A percentile compares a stretch with the other conserved stretches of the same genome.
Conservation (phyloP, 2,797 vertebrate species). For the Darevskia mixta region DNA sequence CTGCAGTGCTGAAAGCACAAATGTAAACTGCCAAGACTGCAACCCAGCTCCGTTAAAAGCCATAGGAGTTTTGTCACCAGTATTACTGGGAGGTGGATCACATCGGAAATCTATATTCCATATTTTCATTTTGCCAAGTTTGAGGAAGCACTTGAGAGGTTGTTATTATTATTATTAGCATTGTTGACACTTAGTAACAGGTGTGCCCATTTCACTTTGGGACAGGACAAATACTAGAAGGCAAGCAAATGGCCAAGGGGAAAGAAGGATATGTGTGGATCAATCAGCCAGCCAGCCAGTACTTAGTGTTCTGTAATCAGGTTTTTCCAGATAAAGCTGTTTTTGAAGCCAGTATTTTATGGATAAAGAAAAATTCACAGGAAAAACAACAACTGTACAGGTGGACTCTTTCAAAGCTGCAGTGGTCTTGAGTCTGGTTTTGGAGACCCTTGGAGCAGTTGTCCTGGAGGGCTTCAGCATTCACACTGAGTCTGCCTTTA, state of each 20-base stretch:
- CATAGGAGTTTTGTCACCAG: background rate
- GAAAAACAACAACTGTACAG: background rate
- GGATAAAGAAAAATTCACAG: background rate
- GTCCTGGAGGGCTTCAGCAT: no score
- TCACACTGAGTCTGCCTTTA: no score
- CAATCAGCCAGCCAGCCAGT: background rate
- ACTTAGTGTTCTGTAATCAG: conserved; percentile 31
- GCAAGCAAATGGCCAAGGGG: conserved; percentile 3
- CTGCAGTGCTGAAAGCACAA: conserved; percentile 22
- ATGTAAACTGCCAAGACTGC: background rate
- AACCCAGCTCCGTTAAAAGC: conserved; percentile 4
- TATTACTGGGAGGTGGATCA: background rate
- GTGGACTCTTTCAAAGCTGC: background rate
- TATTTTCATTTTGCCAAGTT: conserved; percentile 39
- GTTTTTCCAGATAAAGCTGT: conserved; percentile 35
- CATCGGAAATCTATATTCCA: background rate
- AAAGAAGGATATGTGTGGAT: background rate
- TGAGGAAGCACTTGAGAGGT: conserved; percentile 10
- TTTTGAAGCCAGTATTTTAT: conserved; percentile 9
- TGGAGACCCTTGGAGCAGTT: no score
- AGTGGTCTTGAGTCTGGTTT: no score
- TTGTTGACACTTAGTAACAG: conserved; percentile 19
- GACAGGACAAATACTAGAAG: conserved; percentile 1
- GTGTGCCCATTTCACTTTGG: background rate
- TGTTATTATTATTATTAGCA: conserved; percentile 28